Conservation (phyloP, 2,797 vertebrate species). For the Percopsis omiscomaycus region DNA sequence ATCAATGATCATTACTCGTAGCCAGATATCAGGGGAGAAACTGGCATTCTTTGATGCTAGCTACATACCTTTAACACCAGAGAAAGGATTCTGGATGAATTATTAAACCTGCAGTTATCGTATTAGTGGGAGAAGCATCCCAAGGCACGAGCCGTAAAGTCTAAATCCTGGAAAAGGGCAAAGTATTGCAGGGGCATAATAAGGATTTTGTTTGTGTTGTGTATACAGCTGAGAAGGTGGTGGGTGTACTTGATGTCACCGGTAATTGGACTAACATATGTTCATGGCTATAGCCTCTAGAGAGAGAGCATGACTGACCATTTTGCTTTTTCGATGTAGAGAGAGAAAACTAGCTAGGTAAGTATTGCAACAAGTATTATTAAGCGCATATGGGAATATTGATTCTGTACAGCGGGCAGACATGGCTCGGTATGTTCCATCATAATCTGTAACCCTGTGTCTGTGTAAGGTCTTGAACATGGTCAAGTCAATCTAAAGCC, state of each 20-base stretch:
- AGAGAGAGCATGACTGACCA: constrained; percentile 11
- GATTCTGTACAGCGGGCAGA: not conserved
- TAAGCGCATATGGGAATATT: not conserved
- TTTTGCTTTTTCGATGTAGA: constrained; percentile 2
- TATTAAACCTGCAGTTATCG: constrained; percentile 68
- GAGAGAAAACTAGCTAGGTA: not conserved
- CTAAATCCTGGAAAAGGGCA: constrained; percentile 36
- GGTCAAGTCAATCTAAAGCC: not conserved
- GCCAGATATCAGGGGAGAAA: constrained; percentile 36
- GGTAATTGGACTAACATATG: constrained; percentile 51
- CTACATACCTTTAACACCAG: constrained; percentile 50
- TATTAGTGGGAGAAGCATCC: constrained; percentile 62
- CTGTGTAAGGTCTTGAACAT: not conserved
- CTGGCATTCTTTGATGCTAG: constrained; percentile 49
- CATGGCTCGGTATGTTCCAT: not conserved
- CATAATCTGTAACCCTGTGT: constrained; percentile 1
- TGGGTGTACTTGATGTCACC: constrained; percentile 13
- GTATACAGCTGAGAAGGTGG: constrained; percentile 19
- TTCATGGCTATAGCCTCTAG: constrained; percentile 22
- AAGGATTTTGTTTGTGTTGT: constrained; percentile 9
- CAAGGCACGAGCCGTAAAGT: constrained; percentile 28
- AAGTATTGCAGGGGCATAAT: constrained; percentile 19
- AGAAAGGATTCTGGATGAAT: constrained; percentile 59
- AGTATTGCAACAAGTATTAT: not conserved
- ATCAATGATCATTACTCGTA: constrained; percentile 41